Evolutionary conservation across 2,797 vertebrate genomes (phyloP).

Genomic region (Spea hammondii): DNA sequence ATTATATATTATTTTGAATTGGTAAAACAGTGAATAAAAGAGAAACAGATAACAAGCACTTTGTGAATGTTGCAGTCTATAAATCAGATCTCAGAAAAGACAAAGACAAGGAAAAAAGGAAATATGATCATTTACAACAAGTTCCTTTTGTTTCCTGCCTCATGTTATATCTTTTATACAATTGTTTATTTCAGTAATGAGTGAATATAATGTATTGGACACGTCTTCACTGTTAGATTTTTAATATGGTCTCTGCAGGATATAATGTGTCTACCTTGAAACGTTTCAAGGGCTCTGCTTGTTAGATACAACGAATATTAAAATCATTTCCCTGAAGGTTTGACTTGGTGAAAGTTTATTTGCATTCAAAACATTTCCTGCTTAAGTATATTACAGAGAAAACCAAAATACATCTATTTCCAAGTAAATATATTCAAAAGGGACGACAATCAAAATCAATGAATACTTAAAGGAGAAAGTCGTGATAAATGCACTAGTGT

Average conservation of each 20-base stretch:
- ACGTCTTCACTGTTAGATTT: slow-evolving; percentile 40
- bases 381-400: slow-evolving; percentile 32
- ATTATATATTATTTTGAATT: slow-evolving; percentile 51
- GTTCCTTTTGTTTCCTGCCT: slow-evolving; percentile 11
- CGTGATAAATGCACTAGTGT: slow-evolving; percentile 23
- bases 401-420: slow-evolving; percentile 11
- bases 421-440: slow-evolving; percentile 11
- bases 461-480: slow-evolving; percentile 17
- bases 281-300: slow-evolving; percentile 38
- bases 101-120: slow-evolving; percentile 13
- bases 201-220: slow-evolving; percentile 43
- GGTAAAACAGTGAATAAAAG: slow-evolving; percentile 51
- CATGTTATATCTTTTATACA: slow-evolving; percentile 42
- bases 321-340: slow-evolving; percentile 44
- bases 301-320: slow-evolving; percentile 43
- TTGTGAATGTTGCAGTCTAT: slow-evolving; percentile 34
- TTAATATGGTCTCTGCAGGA: slow-evolving; percentile 48
- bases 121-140: slow-evolving; percentile 18
- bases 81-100: slow-evolving; percentile 27
- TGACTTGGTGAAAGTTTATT: slow-evolving; percentile 30
- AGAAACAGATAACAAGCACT: slow-evolving; percentile 49
- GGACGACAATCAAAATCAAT: slow-evolving; percentile 22
- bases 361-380: slow-evolving; percentile 9
- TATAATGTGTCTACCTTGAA: slow-evolving; percentile 45
- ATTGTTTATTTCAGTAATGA: slow-evolving; percentile 50